These are phyloP conservation scores for mouse (Mus musculus) DNA, from an alignment of 2,113 vertebrate species.

Conservation along the genomic window DNA sequence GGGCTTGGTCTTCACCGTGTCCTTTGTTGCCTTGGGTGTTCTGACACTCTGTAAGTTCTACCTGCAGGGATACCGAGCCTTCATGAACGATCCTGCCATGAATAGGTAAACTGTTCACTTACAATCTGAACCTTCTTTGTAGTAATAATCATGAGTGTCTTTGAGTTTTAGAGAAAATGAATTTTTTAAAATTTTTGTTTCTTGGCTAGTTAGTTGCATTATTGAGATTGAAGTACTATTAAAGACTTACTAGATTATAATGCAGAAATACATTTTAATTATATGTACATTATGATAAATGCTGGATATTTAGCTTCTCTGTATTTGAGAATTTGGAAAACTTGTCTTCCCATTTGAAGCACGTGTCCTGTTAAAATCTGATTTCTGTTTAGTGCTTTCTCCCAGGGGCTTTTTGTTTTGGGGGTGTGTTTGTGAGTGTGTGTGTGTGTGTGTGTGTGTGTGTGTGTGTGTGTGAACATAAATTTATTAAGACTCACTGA, in stretches of 20 bases:
- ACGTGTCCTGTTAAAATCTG: neutral
- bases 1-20: constrained; percentile 98
- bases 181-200: neutral
- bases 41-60: constrained; percentile 99
- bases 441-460: neutral
- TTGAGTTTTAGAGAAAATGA: constrained; percentile 46
- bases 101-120: constrained; percentile 89
- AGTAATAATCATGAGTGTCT: neutral
- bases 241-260: constrained; percentile 1
- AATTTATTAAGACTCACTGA: neutral
- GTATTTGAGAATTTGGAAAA: constrained; percentile 18
- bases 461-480: constrained; percentile 16
- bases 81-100: constrained; percentile 99
- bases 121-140: neutral
- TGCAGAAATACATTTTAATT: constrained; percentile 33
- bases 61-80: constrained; percentile 97
- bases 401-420: neutral
- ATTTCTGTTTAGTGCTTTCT: constrained; percentile 43
- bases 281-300: neutral
- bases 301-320: neutral
- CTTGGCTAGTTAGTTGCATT: neutral
- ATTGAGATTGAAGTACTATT: constrained; percentile 30
- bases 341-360: neutral
- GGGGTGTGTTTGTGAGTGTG: neutral
- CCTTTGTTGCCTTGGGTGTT: constrained; percentile 97